Evolutionary conservation across 2,113 vertebrate genomes (phyloP).

Genomic region (Pseudonaja textilis): DNA sequence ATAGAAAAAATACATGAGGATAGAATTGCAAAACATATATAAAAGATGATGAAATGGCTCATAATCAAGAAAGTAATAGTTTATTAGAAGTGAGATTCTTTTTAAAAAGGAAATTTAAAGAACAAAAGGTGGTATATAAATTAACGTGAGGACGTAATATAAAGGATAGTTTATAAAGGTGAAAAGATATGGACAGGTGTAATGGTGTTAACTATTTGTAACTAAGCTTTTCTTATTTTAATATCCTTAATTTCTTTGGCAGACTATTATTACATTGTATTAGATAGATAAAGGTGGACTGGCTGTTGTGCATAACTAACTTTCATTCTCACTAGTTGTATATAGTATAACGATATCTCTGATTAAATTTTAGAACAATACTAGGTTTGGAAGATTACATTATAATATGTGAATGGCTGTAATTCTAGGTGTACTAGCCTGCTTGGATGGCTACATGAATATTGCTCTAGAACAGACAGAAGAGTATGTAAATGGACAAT

Average conservation of each 20-base stretch:
- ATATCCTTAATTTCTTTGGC: neutral
- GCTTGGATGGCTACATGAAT: constrained; percentile 98
- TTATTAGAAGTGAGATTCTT: neutral
- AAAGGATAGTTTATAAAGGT: neutral
- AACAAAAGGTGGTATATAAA: neutral
- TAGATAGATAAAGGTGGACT: neutral
- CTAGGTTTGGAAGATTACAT: constrained; percentile 21
- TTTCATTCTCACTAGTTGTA: neutral
- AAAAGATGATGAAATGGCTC: neutral
- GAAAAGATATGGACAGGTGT: neutral
- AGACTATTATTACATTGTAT: neutral
- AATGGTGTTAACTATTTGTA: neutral
- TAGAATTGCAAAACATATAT: neutral
- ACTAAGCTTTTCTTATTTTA: neutral
- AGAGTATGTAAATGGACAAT: constrained; percentile 96
- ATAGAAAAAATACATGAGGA: neutral
- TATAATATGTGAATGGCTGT: constrained; percentile 10
- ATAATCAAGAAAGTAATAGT: neutral
- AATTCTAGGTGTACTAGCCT: constrained; percentile 90
- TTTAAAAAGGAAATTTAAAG: neutral
- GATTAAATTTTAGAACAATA: neutral
- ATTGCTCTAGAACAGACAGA: constrained; percentile 98
- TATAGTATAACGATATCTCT: neutral
- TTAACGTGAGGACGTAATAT: neutral
- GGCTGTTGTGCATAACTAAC: neutral